phyloP scores from a whole-genome alignment of 2,888 invertebrate species.

The Andrena trimmerana region DNA sequence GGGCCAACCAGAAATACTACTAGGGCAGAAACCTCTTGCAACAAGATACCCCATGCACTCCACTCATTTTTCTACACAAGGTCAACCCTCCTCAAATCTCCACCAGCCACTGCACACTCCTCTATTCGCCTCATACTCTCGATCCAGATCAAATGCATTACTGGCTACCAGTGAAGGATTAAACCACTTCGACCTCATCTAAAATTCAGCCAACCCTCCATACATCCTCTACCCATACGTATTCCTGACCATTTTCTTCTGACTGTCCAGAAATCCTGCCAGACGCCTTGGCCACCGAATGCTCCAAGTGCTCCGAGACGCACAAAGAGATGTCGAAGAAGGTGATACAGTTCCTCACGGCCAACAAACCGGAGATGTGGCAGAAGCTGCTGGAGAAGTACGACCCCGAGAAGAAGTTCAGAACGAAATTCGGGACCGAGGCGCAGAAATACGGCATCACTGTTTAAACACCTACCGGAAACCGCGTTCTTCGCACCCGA shows the following conservation, averaged over 20 bases:
- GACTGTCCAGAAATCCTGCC: slow-evolving; percentile 85
- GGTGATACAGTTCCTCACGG: slow-evolving; percentile 88
- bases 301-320: slow-evolving; percentile 89
- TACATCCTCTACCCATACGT: background rate
- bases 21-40: too few species aligned
- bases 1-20: too few species aligned
- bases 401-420: slow-evolving; percentile 89
- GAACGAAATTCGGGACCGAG: slow-evolving; percentile 88
- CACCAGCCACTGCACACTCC: too few species aligned
- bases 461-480: slow-evolving; percentile 3
- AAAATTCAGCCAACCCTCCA: too few species aligned
- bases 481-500: background rate
- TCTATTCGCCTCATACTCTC: too few species aligned
- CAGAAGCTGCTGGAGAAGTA: slow-evolving; percentile 88
- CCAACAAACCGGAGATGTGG: slow-evolving; percentile 87
- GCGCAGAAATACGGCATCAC: slow-evolving; percentile 80
- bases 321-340: slow-evolving; percentile 88
- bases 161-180: too few species aligned
- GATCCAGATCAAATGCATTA: too few species aligned
- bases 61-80: too few species aligned
- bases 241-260: background rate
- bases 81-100: too few species aligned
- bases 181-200: too few species aligned
- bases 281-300: slow-evolving; percentile 90
- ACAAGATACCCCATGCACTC: too few species aligned